These are phyloP conservation scores for Lathronympha strigana DNA, from an alignment of 2,888 invertebrate species.

Conservation along the genomic window DNA sequence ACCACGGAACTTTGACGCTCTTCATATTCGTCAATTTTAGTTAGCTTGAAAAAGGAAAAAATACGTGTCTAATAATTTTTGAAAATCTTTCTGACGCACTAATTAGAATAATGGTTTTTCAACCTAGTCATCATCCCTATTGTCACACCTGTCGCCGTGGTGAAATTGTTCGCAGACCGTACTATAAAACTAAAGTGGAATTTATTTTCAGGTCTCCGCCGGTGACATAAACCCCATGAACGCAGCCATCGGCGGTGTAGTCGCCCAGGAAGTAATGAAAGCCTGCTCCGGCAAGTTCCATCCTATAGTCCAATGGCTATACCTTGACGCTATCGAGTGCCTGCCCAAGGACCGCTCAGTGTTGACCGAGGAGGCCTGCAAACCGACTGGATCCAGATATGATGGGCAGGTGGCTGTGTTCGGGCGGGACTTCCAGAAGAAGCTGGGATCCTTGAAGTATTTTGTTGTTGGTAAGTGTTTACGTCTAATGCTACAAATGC, in stretches of 20 bases:
- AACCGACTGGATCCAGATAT: slow-evolving; percentile 88
- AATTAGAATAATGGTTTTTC: too few species aligned
- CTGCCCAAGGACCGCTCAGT: slow-evolving; percentile 88
- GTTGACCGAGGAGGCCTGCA: slow-evolving; percentile 89
- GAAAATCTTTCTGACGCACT: too few species aligned
- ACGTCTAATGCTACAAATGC: background rate
- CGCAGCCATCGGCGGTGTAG: slow-evolving; percentile 97
- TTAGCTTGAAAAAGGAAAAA: too few species aligned
- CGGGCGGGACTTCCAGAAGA: slow-evolving; percentile 94
- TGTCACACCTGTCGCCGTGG: too few species aligned
- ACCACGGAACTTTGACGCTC: too few species aligned
- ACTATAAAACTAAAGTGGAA: background rate
- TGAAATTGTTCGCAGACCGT: too few species aligned
- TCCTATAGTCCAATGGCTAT: slow-evolving; percentile 96
- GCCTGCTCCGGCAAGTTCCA: slow-evolving; percentile 98
- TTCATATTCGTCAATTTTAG: too few species aligned
- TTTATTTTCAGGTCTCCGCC: slow-evolving; percentile 79
- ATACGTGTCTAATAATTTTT: too few species aligned
- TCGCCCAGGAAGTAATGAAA: slow-evolving; percentile 99
- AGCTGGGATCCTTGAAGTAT: slow-evolving; percentile 90
- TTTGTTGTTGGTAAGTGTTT: slow-evolving; percentile 86
- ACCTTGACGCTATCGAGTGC: slow-evolving; percentile 98
- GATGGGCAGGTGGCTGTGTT: slow-evolving; percentile 97
- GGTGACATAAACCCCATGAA: slow-evolving; percentile 96
- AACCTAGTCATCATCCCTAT: too few species aligned